Evolutionary conservation across 92 coral and sea anemone genomes (phyloP).

Genomic region (Paramuricea clavata): DNA sequence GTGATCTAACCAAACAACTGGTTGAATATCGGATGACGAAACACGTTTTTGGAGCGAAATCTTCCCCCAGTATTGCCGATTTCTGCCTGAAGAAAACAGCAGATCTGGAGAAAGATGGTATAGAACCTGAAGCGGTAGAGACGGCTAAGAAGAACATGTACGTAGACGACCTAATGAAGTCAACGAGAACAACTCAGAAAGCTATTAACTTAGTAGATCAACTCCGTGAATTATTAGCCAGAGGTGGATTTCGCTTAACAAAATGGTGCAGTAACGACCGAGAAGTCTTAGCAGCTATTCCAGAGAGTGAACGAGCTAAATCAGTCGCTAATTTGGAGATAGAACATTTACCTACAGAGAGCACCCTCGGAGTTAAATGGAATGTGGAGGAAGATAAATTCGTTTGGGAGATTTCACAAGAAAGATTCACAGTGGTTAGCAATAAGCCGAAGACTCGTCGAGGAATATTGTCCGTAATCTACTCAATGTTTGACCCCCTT

Average conservation of each 20-base stretch:
- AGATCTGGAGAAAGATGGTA: not conserved
- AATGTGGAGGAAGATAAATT: slow-evolving; percentile 25
- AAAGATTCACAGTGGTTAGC: too few species aligned
- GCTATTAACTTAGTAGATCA: not conserved
- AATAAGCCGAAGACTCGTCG: slow-evolving; percentile 26
- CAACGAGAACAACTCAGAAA: not conserved
- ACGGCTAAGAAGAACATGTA: not conserved
- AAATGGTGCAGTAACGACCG: slow-evolving; percentile 22
- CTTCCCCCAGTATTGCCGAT: not conserved
- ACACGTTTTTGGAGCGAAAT: not conserved
- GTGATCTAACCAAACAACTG: slow-evolving; percentile 42
- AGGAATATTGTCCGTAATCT: slow-evolving; percentile 39
- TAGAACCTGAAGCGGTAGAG: not conserved
- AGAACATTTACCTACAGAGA: slow-evolving; percentile 16
- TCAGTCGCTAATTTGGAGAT: slow-evolving; percentile 10
- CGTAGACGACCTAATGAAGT: not conserved
- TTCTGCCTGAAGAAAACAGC: not conserved
- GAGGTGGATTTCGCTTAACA: not conserved
- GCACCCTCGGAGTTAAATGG: slow-evolving; percentile 31
- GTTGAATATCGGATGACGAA: not conserved
- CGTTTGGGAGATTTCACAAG: not conserved
- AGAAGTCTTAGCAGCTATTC: slow-evolving; percentile 24
- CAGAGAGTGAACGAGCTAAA: slow-evolving; percentile 28
- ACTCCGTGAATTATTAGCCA: not conserved
- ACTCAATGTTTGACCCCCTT: slow-evolving; percentile 56